Base-by-base conservation (phyloP, 2,113 vertebrate genomes). In the Paraplagusia blochii region DNA sequence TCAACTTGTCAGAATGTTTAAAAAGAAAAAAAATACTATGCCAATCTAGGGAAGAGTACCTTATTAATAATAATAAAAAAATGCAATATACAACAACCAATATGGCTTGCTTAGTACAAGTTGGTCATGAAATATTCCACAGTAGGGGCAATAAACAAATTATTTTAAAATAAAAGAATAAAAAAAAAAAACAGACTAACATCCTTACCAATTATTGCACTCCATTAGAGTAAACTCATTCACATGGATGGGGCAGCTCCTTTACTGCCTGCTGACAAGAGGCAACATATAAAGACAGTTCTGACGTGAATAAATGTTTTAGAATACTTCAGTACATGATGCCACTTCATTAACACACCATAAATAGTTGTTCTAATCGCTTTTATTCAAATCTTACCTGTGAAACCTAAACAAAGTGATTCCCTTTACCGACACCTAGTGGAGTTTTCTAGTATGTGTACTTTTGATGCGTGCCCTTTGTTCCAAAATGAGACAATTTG, bases 251-350 rank as follows among this genome's bases (percentile, higher is more conserved):
- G n/a, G 42, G 91, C 91, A 79, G 92, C 92, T 92, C 91, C 92
- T 93, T 92, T 95, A 95, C 93, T 82, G 91, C 93, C 94, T 95
- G 92, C 92, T 95, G 88, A 92, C 90, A 94, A 96, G 78, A 95
- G 93, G 93, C 90, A 94, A 94, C 91, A 92, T 92, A 91, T 93
- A 93, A 94, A 93, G 88, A 94, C 79, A 92, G 47, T 74, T 82
- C 72, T 70, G 59, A 73, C 12, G 56, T 79, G 70, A 82, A 61
- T 77, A 53, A 51, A 44, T 69, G 39, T 40, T 61, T 44, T 53
- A 63, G 47, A 47, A 67, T 49, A 60, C 69, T 51, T 53, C 34
- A 75, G 67, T 36, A 74, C 42, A 63, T 69, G 50, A 55, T 50
- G 66, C 62, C 16, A 83, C 48, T 72, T 71, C 5, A 66, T 45